Base-by-base conservation (phyloP, 1,140 invertebrate genomes). In the Potamilus streckersoni region DNA sequence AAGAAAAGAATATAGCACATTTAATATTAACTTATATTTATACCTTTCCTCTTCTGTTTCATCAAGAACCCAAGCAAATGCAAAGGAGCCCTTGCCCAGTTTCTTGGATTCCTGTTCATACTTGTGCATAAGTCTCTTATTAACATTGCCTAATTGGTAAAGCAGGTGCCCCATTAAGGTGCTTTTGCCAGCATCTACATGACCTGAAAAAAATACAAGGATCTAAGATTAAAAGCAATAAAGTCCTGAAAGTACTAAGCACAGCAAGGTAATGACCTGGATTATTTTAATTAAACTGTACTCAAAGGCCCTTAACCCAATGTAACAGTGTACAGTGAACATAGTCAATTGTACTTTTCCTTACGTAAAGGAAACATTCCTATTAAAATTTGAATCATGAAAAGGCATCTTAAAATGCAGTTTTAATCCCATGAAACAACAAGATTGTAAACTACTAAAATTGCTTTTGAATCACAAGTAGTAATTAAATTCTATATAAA, bases 61-160 rank as follows among this genome's bases (percentile, higher is more conserved):
- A 91, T 99, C 98, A n/a, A 99, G 90, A 15, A 99, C 96, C 98
- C 98, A 99, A 19, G 98, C 98, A 91, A 96, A 99, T 90, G 96
- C 95, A 86, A 99, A 99, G 64, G 97, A 98, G 81, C 98, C 96
- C 90, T 99, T 99, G 0, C 98, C 98, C 80, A 97, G 90, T 89
- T 99, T 99, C 87, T 96, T 96, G 69, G 98, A 98, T 85, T 99
- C 98, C 86, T 97, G 96, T 88, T 99, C 97, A 92, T 98, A 98
- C 89, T 98, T 99, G 88, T 99, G 97, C 92, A 99, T 96, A 0
- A 94, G 92, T 87, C 94, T 95, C 83, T 97, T 94, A 59, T 95
- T 94, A 2, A 99, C 96, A 89, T 95, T 94, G 20, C 97, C 97
- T 23, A 99, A 89, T 84, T 92, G 88, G 86, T 94, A 98, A 0